Base-by-base conservation (phyloP, 2,113 vertebrate genomes). In the Cricetomys ansorgei region DNA sequence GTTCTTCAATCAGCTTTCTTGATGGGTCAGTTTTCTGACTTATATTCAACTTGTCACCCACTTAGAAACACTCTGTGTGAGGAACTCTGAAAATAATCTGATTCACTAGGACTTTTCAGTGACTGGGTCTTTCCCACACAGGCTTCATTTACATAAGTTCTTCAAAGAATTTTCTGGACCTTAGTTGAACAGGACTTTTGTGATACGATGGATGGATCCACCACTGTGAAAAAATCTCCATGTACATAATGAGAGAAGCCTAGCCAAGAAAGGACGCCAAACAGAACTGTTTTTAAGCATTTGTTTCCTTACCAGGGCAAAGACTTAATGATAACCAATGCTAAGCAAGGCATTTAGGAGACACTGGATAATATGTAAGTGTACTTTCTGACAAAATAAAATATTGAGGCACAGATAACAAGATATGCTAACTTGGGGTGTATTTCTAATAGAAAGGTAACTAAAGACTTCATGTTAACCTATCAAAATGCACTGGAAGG, bases 371-470 rank as follows among this genome's bases (percentile, higher is more conserved):
- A 25, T 40, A 57, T 10, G 0, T 37, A 73, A 37, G 2, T 34
- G 19, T 48, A 59, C 53, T 83, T 87, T 87, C 4, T 59, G 40
- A 73, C 19, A 91, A 95, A 91, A 95, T 75, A 48, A 90, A 94
- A 81, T 87, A n/a, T 73, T 48, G 77, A 50, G 31, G 83, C 50
- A 85, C 53, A 95, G 76, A 79, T 62, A 37, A 31, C 19, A 25
- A 80, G 59, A 57, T 84, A 76, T 10, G 8, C 91, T 34, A 62
- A 85, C 48, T 70, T 81, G 50, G n/a, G 25, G 43, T 23, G 69
- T 89, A 72, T 94, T 77, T 80, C 64, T 94, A 94, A 50, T 53
- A 84, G 86, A 96, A 89, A 95, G 6, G 13, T 85, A 19, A 91
- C 53, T 84, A 17, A 96, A 95, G 65, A 59, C 5, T 21, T 57